phyloP scores from a whole-genome alignment of 2,113 vertebrate genomes.

The Corydoras maculifer region DNA sequence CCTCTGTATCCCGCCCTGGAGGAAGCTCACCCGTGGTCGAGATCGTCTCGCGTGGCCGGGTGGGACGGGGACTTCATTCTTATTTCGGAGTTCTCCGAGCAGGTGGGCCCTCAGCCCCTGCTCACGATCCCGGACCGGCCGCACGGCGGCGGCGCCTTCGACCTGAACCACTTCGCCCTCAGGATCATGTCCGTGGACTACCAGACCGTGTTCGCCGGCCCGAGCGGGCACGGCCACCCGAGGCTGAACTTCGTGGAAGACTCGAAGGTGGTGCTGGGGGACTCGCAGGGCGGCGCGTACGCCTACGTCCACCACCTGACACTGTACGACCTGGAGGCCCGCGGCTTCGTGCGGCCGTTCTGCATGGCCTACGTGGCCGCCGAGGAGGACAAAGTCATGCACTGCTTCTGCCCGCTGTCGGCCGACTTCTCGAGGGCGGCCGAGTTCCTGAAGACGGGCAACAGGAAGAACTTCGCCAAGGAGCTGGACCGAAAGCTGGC shows the following conservation, averaged over 20 bases:
- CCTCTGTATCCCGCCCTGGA: constrained; percentile 65
- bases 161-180: constrained; percentile 93
- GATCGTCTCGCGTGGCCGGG: constrained; percentile 60
- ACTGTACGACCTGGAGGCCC: constrained; percentile 86
- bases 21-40: constrained; percentile 78
- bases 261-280: constrained; percentile 86
- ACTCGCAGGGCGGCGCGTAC: constrained; percentile 82
- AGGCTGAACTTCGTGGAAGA: constrained; percentile 92
- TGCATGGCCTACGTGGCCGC: constrained; percentile 93
- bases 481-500: constrained; percentile 87
- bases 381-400: constrained; percentile 87
- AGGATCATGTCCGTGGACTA: constrained; percentile 98
- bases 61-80: constrained; percentile 89
- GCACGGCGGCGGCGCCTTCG: constrained; percentile 77
- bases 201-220: constrained; percentile 82
- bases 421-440: constrained; percentile 80
- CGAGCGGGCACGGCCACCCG: constrained; percentile 64
- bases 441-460: constrained; percentile 89
- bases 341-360: constrained; percentile 90
- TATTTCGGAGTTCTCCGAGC: constrained; percentile 91
- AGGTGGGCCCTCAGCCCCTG: constrained; percentile 89
- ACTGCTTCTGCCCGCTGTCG: constrained; percentile 79
- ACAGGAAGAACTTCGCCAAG: constrained; percentile 85
- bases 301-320: constrained; percentile 92
- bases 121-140: constrained; percentile 81